Evolutionary conservation across 2,797 vertebrate genomes (phyloP), one percentile per base, ranked within the genome.

Genomic region (Cichlasoma orientale): DNA sequence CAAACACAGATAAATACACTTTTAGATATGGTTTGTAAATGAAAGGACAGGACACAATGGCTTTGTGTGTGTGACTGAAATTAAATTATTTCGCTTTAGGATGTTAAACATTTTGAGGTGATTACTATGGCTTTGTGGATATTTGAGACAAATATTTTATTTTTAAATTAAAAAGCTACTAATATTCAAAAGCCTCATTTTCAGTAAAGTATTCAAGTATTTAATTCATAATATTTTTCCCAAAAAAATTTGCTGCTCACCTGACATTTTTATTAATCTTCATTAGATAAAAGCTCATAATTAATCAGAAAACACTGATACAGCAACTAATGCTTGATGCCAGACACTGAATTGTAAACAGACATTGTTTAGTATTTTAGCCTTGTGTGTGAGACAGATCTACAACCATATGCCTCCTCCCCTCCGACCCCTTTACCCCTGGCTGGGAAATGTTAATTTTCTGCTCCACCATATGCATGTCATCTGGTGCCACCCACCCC

Each of bases 391-490:
- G 89, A 91, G 92, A 93, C 92, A 93, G 92, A 93, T 94, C 89
- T 87, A 77, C 68, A 77, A 44, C 83, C 86, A 86, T 86, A 61
- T 4, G 75, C 84, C 79, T 19, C 78, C 59, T 63, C 73, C 79
- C 27, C 78, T 56, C 77, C 72, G 73, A 68, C 83, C 75, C 81
- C 68, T 71, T 84, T 86, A 57, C 78, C 82, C 83, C 74, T 90
- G 86, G 83, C 88, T 89, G 90, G 86, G 88, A 90, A 90, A 81
- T 83, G 85, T 88, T 88, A 50, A 85, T 88, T 90, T 92, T 86
- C 84, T 89, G 78, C 90, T 84, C 88, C 86, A 86, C 84, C 91
- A 91, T 91, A 81, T 90, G 91, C 92, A 93, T 93, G 92, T 86
- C 90, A 88, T 90, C 86, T 85, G 85, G 88, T 90, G 86, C 85